Evolutionary conservation across 2,113 vertebrate genomes (phyloP), one percentile per base, ranked within the genome.

Genomic region (Echinops telfairi): DNA sequence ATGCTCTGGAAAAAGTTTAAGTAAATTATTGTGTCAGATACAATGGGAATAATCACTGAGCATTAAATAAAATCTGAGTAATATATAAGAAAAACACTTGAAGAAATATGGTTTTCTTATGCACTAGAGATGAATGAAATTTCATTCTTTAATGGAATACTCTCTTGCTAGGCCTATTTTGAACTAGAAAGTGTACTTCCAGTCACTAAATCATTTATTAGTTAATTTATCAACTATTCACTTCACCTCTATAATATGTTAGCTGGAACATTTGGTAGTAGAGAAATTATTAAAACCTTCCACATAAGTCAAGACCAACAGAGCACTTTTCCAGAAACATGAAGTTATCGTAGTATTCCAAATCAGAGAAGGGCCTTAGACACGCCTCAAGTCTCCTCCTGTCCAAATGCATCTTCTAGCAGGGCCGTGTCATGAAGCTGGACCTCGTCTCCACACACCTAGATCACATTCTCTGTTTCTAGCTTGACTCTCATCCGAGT

Each of bases 71-170:
- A 75, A 87, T 96, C 88, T 97, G 89, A 93, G 76, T 84, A 91
- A 75, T 2, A 64, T 96, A 86, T 83, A 97, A 96, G 90, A 92
- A 94, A 92, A 97, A 94, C 77, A 29, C 60, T 89, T 93, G 43
- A 96, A 92, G 36, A 88, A 80, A 64, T 70, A 33, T 7, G 89
- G 62, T 47, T 58, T 6, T 33, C 33, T 5, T 82, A 78, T 93
- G 38, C 6, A 70, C 53, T 47, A 31, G 2, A 88, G 25, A n/a
- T 84, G 22, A 20, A 9, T 11, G 2, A 71, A 29, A 3, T 17
- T 85, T 79, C 47, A 20, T 71, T 86, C 4, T 89, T 77, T 57
- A 79, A 68, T 9, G 12, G 9, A 53, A 1, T 29, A 20, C 15
- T 66, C 0, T 66, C 25, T 92, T 94, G 64, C 31, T 4, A 43